Evolutionary conservation across 2,797 vertebrate genomes (phyloP).

Genomic region (Tarsius wallacei): DNA sequence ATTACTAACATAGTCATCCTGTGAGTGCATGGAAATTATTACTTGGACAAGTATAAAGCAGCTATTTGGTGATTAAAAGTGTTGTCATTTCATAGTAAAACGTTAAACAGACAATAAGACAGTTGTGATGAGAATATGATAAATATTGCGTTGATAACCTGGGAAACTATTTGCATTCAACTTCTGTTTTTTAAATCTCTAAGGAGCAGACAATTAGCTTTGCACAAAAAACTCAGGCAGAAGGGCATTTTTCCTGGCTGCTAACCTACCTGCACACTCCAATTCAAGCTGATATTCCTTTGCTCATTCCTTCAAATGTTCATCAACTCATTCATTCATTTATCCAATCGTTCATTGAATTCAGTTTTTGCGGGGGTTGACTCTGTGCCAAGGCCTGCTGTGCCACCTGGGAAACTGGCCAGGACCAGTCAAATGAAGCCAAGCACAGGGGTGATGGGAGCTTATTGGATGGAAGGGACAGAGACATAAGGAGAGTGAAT

Average conservation of each 20-base stretch:
- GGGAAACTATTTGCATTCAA: conserved; percentile 11
- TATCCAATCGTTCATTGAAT: background rate
- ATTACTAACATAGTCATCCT: background rate
- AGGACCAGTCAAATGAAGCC: background rate
- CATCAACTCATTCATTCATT: too few species aligned
- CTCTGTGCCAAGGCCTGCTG: background rate
- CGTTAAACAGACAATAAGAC: too few species aligned
- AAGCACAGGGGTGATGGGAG: background rate
- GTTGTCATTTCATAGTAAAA: background rate
- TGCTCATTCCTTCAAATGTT: background rate
- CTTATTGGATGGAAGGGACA: background rate
- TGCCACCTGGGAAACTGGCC: background rate
- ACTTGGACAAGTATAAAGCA: background rate
- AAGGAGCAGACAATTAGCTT: background rate
- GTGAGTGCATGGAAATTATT: background rate
- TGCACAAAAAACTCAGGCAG: background rate
- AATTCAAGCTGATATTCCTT: background rate
- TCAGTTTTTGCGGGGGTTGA: background rate
- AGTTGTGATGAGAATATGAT: background rate
- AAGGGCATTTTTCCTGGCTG: background rate
- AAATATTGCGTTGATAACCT: background rate
- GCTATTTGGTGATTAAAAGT: background rate
- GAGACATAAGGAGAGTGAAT: background rate
- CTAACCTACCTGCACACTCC: background rate
- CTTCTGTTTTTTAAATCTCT: background rate